Conservation (phyloP, 2,113 vertebrate genomes). For the Gavialis gangeticus region DNA sequence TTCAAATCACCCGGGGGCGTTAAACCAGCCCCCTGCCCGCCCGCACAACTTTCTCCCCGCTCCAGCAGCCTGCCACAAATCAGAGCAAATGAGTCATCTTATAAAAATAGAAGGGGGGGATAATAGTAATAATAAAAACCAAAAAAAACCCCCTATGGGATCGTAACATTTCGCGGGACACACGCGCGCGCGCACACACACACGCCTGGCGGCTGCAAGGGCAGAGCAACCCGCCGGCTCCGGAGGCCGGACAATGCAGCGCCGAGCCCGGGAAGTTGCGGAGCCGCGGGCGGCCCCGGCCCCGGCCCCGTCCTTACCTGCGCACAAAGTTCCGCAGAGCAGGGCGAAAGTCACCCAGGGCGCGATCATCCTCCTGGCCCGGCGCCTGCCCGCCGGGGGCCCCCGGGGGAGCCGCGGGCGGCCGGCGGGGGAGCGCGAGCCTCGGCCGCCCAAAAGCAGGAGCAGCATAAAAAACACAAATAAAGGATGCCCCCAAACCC, state of each 20-base stretch:
- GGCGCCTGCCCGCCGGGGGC: too few species aligned
- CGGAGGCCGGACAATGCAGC: not conserved
- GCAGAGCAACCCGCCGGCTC: not conserved
- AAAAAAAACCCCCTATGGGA: not conserved
- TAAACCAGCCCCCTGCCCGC: not conserved
- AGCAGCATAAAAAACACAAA: not conserved
- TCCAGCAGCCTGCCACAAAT: not conserved
- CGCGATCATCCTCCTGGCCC: conserved; percentile 69
- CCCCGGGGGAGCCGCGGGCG: not conserved
- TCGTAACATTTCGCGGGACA: not conserved
- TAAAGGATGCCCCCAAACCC: not conserved
- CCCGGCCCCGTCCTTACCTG: conserved; percentile 78
- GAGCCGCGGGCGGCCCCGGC: not conserved
- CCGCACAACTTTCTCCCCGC: conserved; percentile 19
- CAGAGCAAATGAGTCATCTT: not conserved
- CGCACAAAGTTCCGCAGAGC: conserved; percentile 87
- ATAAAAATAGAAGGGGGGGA: not conserved
- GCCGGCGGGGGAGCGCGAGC: not conserved
- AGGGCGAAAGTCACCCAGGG: conserved; percentile 83
- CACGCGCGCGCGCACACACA: too few species aligned
- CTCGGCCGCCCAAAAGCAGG: not conserved
- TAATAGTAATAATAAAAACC: not conserved
- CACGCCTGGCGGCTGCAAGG: too few species aligned
- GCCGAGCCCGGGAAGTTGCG: not conserved
- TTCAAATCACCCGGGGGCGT: too few species aligned